Conservation (phyloP, 2,888 invertebrate species). For the Slavum lentiscoides region DNA sequence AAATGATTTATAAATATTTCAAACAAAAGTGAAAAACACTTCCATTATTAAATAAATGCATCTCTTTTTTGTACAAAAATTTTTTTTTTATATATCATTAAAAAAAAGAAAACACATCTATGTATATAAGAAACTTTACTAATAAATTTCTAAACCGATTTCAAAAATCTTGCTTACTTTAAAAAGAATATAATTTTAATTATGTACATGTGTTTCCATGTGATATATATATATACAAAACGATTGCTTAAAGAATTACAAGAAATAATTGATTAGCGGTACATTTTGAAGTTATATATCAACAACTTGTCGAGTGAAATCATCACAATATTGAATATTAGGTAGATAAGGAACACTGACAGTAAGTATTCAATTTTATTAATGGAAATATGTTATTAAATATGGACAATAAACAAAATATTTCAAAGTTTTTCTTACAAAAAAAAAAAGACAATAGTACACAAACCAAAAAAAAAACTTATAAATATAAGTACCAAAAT, state of each 20-base stretch:
- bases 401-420: background rate
- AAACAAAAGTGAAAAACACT: background rate
- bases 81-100: slow-evolving; percentile 1
- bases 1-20: slow-evolving; percentile 33
- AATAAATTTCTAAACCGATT: slow-evolving; percentile 16
- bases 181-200: slow-evolving; percentile 27
- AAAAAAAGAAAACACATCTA: slow-evolving; percentile 39
- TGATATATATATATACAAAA: slow-evolving; percentile 26
- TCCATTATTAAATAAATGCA: background rate
- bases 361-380: background rate
- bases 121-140: slow-evolving; percentile 25
- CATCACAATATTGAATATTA: background rate
- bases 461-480: slow-evolving; percentile 20
- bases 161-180: slow-evolving; percentile 12
- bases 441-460: slow-evolving; percentile 6
- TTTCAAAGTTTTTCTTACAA: background rate
- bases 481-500: slow-evolving; percentile 33
- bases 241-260: slow-evolving; percentile 27
- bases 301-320: background rate
- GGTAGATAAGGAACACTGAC: background rate
- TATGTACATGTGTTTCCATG: slow-evolving; percentile 29
- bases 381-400: slow-evolving; percentile 2
- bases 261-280: background rate
- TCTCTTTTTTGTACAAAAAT: slow-evolving; percentile 11
- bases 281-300: slow-evolving; percentile 6